phyloP scores from a whole-genome alignment of 2,888 invertebrate species.

The Drosophila anceps region DNA sequence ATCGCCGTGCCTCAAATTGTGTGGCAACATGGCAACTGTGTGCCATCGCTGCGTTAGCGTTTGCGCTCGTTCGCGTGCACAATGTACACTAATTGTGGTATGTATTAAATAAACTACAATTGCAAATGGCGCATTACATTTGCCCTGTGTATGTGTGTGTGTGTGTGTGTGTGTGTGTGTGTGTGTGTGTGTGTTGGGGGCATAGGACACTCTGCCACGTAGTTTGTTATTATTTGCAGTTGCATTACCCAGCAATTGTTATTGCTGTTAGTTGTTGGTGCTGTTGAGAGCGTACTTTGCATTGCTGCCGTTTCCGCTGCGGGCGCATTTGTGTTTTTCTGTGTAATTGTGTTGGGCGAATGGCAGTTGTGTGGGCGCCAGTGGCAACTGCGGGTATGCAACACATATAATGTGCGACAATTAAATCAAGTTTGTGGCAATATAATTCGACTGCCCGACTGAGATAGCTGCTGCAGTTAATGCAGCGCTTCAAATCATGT shows the following conservation, averaged over 20 bases:
- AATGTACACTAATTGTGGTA: constrained; percentile 76
- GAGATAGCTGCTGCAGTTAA: constrained; percentile 29
- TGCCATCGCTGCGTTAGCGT: constrained; percentile 15
- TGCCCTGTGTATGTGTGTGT: background rate
- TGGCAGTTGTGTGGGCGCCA: constrained; percentile 38
- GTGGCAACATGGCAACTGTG: constrained; percentile 55
- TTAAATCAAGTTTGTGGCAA: constrained; percentile 68
- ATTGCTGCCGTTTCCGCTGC: constrained; percentile 70
- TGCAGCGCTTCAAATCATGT: constrained; percentile 22
- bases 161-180: too few relatives aligned
- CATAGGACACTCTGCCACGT: constrained; percentile 47
- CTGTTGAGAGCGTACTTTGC: constrained; percentile 52
- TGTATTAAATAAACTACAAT: constrained; percentile 79
- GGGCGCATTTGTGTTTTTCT: constrained; percentile 75
- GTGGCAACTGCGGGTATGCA: constrained; percentile 25
- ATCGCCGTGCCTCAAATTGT: constrained; percentile 57
- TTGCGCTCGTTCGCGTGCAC: constrained; percentile 54
- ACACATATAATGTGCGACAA: constrained; percentile 72
- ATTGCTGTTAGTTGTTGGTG: constrained; percentile 35
- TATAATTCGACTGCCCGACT: constrained; percentile 18
- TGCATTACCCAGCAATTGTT: constrained; percentile 56
- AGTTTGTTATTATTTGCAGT: constrained; percentile 69
- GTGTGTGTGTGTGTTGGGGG: background rate
- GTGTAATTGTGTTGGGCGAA: constrained; percentile 64
- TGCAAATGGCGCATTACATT: constrained; percentile 78